Percentiles rank a stretch among this genome's conserved stretches.
These are phyloP conservation scores for Patagioenas fasciata DNA, from an alignment of 2,113 vertebrate species.

Conservation along the genomic window DNA sequence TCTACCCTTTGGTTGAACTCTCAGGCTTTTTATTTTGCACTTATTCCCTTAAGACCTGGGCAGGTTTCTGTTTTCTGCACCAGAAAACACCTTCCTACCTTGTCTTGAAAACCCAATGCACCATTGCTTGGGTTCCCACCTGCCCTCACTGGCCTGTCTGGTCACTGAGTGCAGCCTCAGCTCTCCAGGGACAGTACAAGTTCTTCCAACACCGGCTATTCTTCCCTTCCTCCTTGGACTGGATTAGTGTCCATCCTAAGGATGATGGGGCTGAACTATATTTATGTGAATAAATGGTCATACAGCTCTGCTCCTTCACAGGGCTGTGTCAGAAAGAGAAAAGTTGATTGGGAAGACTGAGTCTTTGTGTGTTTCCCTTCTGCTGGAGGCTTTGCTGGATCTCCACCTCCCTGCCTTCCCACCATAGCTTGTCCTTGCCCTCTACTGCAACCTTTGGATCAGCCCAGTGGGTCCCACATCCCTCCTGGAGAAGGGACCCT, in stretches of 20 bases:
- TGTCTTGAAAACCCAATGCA: background rate
- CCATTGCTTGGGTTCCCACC: background rate
- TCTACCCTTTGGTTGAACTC: background rate
- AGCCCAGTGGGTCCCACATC: accelerated
- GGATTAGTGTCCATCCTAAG: background rate
- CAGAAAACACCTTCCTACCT: background rate
- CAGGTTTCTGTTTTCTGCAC: background rate
- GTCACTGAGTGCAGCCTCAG: accelerated
- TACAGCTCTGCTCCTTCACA: background rate
- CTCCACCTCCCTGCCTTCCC: background rate
- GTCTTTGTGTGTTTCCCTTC: background rate
- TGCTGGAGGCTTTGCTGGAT: background rate
- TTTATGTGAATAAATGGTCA: accelerated
- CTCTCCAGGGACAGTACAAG: background rate
- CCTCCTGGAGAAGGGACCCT: background rate
- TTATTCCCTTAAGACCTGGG: background rate
- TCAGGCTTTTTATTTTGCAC: background rate
- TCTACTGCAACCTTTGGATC: background rate
- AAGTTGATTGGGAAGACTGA: background rate
- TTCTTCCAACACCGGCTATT: background rate
- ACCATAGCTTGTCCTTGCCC: background rate
- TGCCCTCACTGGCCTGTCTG: background rate
- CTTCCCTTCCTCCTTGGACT: background rate
- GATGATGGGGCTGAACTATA: background rate
- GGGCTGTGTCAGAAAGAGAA: background rate